These are phyloP conservation scores for Bombus soroeensis DNA, from an alignment of 1,140 invertebrate genomes.

Conservation along the genomic window DNA sequence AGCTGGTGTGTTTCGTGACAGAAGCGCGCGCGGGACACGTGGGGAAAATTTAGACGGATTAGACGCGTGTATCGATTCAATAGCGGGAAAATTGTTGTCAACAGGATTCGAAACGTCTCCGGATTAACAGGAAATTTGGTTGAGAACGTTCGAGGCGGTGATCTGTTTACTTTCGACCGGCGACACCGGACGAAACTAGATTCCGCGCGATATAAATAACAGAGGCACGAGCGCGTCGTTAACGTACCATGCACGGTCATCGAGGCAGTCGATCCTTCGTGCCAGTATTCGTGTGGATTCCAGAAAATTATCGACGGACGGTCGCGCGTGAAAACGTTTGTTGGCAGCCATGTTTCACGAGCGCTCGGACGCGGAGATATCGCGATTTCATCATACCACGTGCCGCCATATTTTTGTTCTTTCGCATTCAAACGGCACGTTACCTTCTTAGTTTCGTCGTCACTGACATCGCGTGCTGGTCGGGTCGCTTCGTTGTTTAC, in stretches of 20 bases:
- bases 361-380: constrained; percentile 17
- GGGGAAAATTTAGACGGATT: neutral
- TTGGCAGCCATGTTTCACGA: constrained; percentile 42
- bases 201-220: constrained; percentile 46
- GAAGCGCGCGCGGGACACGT: neutral
- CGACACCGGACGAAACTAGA: constrained; percentile 46
- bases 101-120: neutral
- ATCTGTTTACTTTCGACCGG: constrained; percentile 34
- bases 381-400: constrained; percentile 42
- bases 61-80: too few species aligned
- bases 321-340: constrained; percentile 16
- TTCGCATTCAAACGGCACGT: neutral
- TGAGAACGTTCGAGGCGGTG: neutral
- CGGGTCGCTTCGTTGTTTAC: neutral
- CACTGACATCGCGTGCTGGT: neutral
- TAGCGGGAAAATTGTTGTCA: neutral
- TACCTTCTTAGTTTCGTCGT: neutral
- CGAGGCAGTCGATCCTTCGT: neutral
- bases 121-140: neutral
- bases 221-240: too few species aligned
- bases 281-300: constrained; percentile 6
- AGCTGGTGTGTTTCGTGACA: constrained; percentile 19
- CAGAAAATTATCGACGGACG: constrained; percentile 34
- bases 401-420: constrained; percentile 34
- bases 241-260: constrained; percentile 6